Percentiles rank a stretch among this genome's conserved stretches.
These are phyloP conservation scores for Nebria salina DNA, from an alignment of 2,888 invertebrate species.

Conservation along the genomic window DNA sequence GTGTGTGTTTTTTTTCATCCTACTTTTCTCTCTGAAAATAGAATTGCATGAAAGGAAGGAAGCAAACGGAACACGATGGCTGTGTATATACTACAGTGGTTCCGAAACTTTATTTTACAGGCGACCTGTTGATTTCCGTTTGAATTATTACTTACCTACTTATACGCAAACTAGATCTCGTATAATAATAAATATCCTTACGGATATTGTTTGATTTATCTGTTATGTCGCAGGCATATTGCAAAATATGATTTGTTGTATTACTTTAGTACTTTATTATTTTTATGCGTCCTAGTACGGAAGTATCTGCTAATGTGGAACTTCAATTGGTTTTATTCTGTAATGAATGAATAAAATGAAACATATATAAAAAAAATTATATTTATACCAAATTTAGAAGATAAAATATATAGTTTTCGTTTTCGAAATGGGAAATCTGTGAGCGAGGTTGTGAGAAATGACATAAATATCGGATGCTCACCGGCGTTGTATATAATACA, in stretches of 20 bases:
- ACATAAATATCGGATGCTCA: slow-evolving; percentile 31
- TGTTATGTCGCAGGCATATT: neutral
- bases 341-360: too few species aligned
- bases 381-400: too few species aligned
- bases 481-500: slow-evolving; percentile 4
- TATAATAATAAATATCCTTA: neutral
- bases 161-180: slow-evolving; percentile 6
- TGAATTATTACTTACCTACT: slow-evolving; percentile 10
- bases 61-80: neutral
- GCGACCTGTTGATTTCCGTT: neutral
- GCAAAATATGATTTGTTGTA: too few species aligned
- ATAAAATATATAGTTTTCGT: too few species aligned
- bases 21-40: neutral
- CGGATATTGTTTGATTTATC: neutral
- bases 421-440: slow-evolving; percentile 25
- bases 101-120: slow-evolving; percentile 1
- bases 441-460: slow-evolving; percentile 21
- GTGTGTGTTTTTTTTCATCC: neutral
- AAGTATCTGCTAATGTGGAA: neutral
- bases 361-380: too few species aligned
- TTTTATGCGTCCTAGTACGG: too few species aligned
- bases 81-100: slow-evolving; percentile 2
- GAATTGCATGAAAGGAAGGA: slow-evolving; percentile 2
- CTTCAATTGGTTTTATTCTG: too few species aligned
- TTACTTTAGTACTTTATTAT: too few species aligned